Conservation (phyloP, 1,140 invertebrate genomes). For the Hypothenemus hampei region DNA sequence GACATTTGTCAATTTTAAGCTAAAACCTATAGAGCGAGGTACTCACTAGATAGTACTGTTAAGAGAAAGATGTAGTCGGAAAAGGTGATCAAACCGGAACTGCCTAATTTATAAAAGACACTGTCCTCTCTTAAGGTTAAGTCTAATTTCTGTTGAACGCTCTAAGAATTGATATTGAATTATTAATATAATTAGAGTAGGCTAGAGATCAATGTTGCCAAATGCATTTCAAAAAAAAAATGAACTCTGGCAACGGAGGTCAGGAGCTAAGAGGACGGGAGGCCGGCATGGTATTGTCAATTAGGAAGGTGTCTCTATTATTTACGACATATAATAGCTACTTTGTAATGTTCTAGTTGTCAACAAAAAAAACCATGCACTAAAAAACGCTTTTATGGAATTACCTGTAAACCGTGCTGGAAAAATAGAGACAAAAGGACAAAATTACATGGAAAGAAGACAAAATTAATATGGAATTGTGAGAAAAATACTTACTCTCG, state of each 20-base stretch:
- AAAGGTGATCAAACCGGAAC: conserved; percentile 94
- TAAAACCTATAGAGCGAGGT: background rate
- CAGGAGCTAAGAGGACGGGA: too few species aligned
- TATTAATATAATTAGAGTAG: background rate
- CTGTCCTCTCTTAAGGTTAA: conserved; percentile 81
- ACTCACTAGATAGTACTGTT: conserved; percentile 96
- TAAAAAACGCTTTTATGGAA: conserved; percentile 20
- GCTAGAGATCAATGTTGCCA: background rate
- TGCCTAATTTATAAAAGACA: conserved; percentile 95
- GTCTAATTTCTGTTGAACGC: conserved; percentile 59
- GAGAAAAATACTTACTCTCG: background rate
- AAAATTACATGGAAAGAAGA: background rate
- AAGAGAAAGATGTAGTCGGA: conserved; percentile 98
- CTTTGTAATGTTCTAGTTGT: background rate
- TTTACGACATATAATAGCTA: background rate
- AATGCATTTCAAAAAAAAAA: background rate
- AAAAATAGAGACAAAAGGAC: conserved; percentile 31
- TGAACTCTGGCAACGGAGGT: too few species aligned
- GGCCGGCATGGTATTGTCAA: too few species aligned
- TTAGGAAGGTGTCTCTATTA: too few species aligned
- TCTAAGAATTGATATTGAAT: conserved; percentile 30
- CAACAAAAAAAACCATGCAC: conserved; percentile 19
- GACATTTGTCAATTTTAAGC: background rate
- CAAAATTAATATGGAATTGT: background rate
- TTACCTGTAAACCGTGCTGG: conserved; percentile 43